Conservation (phyloP, 2,888 invertebrate genomes). For the Ligdia adustata region DNA sequence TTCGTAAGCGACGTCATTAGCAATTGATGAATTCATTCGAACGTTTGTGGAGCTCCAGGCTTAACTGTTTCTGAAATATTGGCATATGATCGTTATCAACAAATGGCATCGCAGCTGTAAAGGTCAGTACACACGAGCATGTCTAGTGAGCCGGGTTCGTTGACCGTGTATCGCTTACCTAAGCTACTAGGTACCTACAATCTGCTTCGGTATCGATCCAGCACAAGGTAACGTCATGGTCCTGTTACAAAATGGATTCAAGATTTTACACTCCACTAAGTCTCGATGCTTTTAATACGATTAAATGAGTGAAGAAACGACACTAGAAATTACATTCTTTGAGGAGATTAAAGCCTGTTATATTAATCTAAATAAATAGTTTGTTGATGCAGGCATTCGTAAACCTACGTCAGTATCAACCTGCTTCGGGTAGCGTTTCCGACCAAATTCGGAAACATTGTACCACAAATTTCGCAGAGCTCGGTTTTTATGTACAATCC, state of each 20-base stretch:
- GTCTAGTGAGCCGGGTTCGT: conserved; percentile 36
- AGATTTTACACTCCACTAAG: conserved; percentile 10
- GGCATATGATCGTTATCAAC: conserved; percentile 19
- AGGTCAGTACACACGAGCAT: conserved; percentile 39
- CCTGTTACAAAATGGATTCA: conserved; percentile 28
- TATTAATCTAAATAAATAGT: too few species aligned
- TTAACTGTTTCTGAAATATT: conserved; percentile 9
- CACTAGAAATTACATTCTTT: too few species aligned
- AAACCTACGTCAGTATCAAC: too few species aligned
- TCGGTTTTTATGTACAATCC: too few species aligned
- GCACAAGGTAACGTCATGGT: conserved; percentile 31
- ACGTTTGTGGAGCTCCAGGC: too few species aligned
- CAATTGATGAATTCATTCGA: too few species aligned
- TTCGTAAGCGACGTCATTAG: too few species aligned
- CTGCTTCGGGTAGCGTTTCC: too few species aligned
- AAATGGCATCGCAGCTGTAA: conserved; percentile 24
- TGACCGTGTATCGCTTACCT: conserved; percentile 40
- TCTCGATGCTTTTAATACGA: conserved; percentile 20
- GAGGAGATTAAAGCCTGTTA: too few species aligned
- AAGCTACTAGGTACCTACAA: conserved; percentile 1
- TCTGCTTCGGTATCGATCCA: conserved; percentile 45
- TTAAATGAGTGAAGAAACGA: conserved; percentile 25
- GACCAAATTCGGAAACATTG: too few species aligned
- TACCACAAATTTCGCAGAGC: too few species aligned
- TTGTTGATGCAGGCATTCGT: too few species aligned